phyloP scores from a whole-genome alignment of 2,113 vertebrate genomes.

The Notiomystis cincta region DNA sequence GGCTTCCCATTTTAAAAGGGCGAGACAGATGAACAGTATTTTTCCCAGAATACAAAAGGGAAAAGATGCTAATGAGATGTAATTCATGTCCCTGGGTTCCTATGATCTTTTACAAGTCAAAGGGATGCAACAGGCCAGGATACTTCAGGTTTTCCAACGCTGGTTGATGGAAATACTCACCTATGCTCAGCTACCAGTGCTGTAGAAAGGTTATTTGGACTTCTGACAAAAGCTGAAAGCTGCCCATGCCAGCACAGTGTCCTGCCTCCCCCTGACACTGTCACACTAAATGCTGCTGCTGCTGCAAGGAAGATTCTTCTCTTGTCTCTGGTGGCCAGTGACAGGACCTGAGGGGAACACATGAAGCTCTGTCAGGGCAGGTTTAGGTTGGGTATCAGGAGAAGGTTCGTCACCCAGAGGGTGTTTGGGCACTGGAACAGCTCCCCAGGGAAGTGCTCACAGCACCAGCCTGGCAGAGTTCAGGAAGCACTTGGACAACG shows the following conservation, averaged over 20 bases:
- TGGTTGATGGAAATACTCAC: background rate
- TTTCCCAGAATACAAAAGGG: background rate
- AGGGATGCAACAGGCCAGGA: background rate
- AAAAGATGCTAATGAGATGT: background rate
- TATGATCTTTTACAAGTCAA: background rate
- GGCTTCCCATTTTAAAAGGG: background rate
- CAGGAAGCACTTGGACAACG: accelerated
- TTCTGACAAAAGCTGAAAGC: background rate
- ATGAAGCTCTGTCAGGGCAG: background rate
- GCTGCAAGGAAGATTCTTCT: background rate
- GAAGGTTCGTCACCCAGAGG: background rate
- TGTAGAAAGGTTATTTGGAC: background rate
- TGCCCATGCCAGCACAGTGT: background rate
- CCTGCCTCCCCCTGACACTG: background rate
- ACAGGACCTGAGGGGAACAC: background rate
- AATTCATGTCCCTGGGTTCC: background rate
- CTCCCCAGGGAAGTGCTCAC: background rate
- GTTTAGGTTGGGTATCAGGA: background rate
- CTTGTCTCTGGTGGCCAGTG: background rate
- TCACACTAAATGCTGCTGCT: background rate
- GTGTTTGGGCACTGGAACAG: accelerated
- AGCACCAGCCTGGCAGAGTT: background rate
- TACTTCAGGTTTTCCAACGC: background rate
- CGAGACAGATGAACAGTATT: background rate
- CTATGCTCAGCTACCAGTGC: accelerated